Base-by-base conservation (phyloP, 2,888 invertebrate species). In the Microplitis manilae region DNA sequence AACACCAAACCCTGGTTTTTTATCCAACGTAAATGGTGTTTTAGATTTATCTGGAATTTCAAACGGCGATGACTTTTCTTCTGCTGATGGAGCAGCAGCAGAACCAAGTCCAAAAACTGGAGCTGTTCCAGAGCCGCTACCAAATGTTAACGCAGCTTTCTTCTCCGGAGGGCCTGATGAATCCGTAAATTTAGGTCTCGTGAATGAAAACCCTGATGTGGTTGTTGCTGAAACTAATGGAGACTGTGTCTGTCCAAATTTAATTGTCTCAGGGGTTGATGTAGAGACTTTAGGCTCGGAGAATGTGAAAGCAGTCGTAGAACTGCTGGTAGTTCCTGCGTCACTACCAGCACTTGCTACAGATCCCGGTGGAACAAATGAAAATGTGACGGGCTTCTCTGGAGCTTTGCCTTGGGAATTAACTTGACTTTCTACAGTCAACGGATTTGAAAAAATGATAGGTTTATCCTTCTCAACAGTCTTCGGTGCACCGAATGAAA, bases 221-320 rank as follows among this genome's bases (percentile, higher is more conserved):
- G 80, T 50, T 59, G 79, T 41, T 20, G 67, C 68, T 59, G 79
- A 5, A 15, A 79, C 60, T 59, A 78, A 39, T 30, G 64, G 67
- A 41, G 79, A 6, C 9, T 64, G 50, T 40, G 76, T 75, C 30
- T 82, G 78, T 9, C 73, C 61, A 13, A 80, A 79, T 9, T 41
- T 77, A 6, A 60, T 68, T n/a, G 70, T 6, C 1, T 76, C 76
- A 8, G 80, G 38, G n/a, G 74, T 38, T 38, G 64, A 30, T 62
- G 74, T 77, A 0, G 76, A 62, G 8, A 30, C 17, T 64, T 82
- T 82, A 9, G 81, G 75, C 6, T 78, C 73, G 30, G 79, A 77
- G 79, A 86, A 86, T 1, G 83, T 80, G 61, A 84, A 85, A 2
- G 81, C 20, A 1, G 65, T 15, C 30, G 67, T 30, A n/a, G 67